These are phyloP conservation scores for Isaurus tuberculatus DNA, from an alignment of 92 coral and sea anemone genomes.

Conservation along the genomic window DNA sequence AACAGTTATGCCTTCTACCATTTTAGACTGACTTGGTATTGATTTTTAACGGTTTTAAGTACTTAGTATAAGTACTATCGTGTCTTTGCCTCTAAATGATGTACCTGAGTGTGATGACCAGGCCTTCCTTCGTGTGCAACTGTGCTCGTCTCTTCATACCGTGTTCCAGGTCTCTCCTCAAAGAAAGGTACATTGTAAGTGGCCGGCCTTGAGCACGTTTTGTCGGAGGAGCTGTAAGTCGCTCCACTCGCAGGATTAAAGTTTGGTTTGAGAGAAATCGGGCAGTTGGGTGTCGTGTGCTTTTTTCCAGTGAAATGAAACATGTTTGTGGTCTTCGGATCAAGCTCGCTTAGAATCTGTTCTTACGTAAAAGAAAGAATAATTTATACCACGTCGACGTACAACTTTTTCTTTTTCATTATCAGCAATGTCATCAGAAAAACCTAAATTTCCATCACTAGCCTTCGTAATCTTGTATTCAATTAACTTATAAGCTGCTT, in stretches of 20 bases:
- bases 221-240: conserved; percentile 48
- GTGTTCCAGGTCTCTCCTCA: conserved; percentile 69
- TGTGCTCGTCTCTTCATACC: conserved; percentile 65
- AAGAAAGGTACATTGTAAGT: conserved; percentile 77
- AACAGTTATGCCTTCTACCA: too few relatives aligned
- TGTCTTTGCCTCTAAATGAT: too few relatives aligned
- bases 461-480: too few relatives aligned
- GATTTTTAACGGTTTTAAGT: too few relatives aligned
- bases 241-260: conserved; percentile 83
- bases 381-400: neutral
- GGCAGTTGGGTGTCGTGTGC: conserved; percentile 91
- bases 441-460: too few relatives aligned
- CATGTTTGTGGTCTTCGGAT: conserved; percentile 84
- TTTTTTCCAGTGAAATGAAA: conserved; percentile 79
- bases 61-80: too few relatives aligned
- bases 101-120: conserved; percentile 94
- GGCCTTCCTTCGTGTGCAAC: conserved; percentile 92
- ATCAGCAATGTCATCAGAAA: too few relatives aligned
- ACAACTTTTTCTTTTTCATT: neutral
- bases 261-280: conserved; percentile 66
- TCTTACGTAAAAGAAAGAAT: neutral
- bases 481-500: too few relatives aligned
- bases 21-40: too few relatives aligned
- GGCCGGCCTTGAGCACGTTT: conserved; percentile 58
- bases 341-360: conserved; percentile 77